These are phyloP conservation scores for Aurelia coerulea DNA, from an alignment of 30 jellyfish, hydroid and myxozoan species.

Conservation along the genomic window DNA sequence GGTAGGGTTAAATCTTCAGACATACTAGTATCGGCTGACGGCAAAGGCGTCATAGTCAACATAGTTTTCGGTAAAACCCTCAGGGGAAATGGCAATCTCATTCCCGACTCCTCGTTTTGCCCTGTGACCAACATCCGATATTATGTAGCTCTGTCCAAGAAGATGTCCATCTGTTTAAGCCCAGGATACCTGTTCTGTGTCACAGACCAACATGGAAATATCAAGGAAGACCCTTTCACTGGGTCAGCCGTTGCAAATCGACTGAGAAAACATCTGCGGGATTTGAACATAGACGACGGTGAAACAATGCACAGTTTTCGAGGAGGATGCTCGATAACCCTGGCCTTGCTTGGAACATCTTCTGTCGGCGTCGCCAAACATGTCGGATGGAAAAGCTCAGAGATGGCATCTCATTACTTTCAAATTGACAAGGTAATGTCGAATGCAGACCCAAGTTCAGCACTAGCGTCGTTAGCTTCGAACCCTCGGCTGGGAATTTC, in stretches of 20 bases:
- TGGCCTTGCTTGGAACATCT: neutral
- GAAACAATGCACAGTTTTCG: neutral
- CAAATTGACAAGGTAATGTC: neutral
- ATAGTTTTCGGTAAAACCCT: too few relatives aligned
- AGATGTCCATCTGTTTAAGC: neutral
- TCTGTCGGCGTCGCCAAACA: neutral
- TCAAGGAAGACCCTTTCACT: neutral
- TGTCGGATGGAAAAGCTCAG: conserved; percentile 1
- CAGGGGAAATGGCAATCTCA: too few relatives aligned
- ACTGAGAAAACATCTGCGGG: neutral
- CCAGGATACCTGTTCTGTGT: neutral
- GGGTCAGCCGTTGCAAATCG: neutral
- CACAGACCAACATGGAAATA: conserved; percentile 1
- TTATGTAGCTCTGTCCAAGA: too few relatives aligned
- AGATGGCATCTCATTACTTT: neutral
- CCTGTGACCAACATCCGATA: too few relatives aligned
- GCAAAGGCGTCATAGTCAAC: too few relatives aligned
- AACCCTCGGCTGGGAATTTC: too few relatives aligned
- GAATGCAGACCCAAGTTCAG: neutral
- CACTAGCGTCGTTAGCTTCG: neutral
- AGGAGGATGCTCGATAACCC: neutral
- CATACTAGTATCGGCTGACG: too few relatives aligned
- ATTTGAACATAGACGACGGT: neutral
- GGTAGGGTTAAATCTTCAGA: too few relatives aligned
- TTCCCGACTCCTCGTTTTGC: too few relatives aligned